phyloP scores from a whole-genome alignment of 1,140 invertebrate genomes.

The Ceratosolen solmsi region DNA sequence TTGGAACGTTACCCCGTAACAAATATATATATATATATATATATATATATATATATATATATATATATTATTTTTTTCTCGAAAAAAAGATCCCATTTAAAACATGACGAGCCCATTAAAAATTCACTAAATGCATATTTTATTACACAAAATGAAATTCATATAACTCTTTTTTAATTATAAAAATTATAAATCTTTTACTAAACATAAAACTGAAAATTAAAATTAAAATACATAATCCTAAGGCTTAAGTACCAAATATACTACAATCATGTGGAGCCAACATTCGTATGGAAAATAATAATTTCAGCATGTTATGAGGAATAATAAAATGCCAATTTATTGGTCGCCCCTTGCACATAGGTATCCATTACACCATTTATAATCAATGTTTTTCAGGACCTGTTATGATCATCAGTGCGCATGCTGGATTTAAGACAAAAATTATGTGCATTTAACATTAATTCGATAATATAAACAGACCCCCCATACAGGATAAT shows the following conservation, averaged over 20 bases:
- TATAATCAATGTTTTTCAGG: constrained; percentile 63
- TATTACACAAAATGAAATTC: neutral
- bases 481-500: neutral
- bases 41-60: too few species aligned
- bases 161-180: neutral
- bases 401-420: constrained; percentile 57
- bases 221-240: constrained; percentile 27
- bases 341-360: constrained; percentile 61
- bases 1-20: too few species aligned
- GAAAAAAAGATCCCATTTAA: too few species aligned
- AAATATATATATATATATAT: too few species aligned
- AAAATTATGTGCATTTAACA: constrained; percentile 41
- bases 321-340: constrained; percentile 72
- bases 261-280: constrained; percentile 41
- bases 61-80: too few species aligned
- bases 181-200: neutral
- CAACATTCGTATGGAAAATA: constrained; percentile 65
- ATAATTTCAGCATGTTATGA: constrained; percentile 71
- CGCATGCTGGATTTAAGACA: constrained; percentile 24
- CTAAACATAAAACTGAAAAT: neutral
- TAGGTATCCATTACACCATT: constrained; percentile 56
- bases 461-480: constrained; percentile 26
- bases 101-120: too few species aligned
- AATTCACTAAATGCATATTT: neutral
- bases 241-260: constrained; percentile 15